Evolutionary conservation across 2,888 invertebrate genomes (phyloP).

Genomic region (Synergus laeviventris): DNA sequence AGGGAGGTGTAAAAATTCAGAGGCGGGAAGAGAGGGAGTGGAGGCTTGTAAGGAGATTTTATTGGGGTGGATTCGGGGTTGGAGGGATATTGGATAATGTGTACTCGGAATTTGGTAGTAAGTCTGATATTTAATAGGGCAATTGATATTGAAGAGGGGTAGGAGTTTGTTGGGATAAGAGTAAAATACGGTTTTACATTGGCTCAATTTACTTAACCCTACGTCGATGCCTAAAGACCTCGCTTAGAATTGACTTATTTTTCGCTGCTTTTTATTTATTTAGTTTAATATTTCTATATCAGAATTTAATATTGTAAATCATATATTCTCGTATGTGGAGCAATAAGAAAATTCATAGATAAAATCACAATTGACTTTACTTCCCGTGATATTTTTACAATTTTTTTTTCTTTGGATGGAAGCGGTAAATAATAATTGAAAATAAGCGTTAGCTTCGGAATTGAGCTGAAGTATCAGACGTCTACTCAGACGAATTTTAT

Average conservation of each 20-base stretch:
- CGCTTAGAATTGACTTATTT: background rate
- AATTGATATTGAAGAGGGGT: background rate
- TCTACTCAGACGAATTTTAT: too few relatives aligned
- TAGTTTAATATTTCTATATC: background rate
- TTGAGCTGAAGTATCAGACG: too few relatives aligned
- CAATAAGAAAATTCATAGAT: background rate
- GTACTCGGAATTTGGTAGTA: background rate
- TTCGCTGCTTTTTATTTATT: background rate
- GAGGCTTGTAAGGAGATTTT: conserved; percentile 1
- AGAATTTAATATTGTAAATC: background rate
- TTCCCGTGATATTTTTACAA: conserved; percentile 35
- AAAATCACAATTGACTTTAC: conserved; percentile 17
- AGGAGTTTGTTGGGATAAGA: background rate
- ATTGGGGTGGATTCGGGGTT: background rate
- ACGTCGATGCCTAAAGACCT: background rate
- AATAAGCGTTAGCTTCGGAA: conserved; percentile 19
- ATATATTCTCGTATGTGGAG: background rate
- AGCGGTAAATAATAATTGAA: conserved; percentile 27
- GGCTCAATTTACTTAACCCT: background rate
- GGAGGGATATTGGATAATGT: conserved; percentile 1
- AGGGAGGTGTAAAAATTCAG: conserved; percentile 23
- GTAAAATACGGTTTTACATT: background rate
- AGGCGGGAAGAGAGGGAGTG: background rate
- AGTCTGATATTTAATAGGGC: background rate
- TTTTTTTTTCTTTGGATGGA: conserved; percentile 17